Base-by-base conservation (phyloP, 2,797 vertebrate genomes). In the Rhyacichthys aspro region DNA sequence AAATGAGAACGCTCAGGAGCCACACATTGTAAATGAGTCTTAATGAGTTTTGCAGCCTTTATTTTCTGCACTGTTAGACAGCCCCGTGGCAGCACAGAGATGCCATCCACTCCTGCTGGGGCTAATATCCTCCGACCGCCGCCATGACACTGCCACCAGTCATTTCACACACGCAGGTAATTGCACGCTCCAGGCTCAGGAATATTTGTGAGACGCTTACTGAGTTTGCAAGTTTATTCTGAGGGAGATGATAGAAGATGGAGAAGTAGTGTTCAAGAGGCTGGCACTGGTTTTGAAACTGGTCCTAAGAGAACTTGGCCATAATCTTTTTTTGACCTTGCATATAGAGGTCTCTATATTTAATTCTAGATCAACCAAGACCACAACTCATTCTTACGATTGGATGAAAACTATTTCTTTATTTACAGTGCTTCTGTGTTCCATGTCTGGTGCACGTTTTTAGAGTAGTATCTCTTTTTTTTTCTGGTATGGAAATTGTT, bases 1-100 rank as follows among this genome's bases (percentile, higher is more conserved):
- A 83, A 82, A 86, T 85, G 82, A 74, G 81, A 84, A 63, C 74
- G 55, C 81, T 78, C 65, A 63, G 72, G 58, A 72, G 71, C 81
- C 63, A 62, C 73, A 77, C 86, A 71, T 64, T 72, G 76, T 76
- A 84, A 84, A 86, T 82, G 82, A 86, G 81, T 70, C 85, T 72
- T 80, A 89, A 86, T 89, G 86, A 87, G 74, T 88, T 88, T 88
- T 85, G 50, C 74, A 71, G 78, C 82, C 76, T 87, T 86, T 87
- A 91, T 92, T 92, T 92, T 92, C 91, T 90, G 88, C 86, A 87
- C 89, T 83, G 88, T 88, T 90, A 88, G 76, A 84, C 86, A 86
- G 74, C 86, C 83, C 86, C 52, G 63, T 86, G 86, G 86, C 84
- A 79, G 75, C 62, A 43, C 18, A 37, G 70, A 76, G 77, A 81